Conservation (phyloP, 2,797 vertebrate genomes). For the Tokudaia tokunoshimensis region DNA sequence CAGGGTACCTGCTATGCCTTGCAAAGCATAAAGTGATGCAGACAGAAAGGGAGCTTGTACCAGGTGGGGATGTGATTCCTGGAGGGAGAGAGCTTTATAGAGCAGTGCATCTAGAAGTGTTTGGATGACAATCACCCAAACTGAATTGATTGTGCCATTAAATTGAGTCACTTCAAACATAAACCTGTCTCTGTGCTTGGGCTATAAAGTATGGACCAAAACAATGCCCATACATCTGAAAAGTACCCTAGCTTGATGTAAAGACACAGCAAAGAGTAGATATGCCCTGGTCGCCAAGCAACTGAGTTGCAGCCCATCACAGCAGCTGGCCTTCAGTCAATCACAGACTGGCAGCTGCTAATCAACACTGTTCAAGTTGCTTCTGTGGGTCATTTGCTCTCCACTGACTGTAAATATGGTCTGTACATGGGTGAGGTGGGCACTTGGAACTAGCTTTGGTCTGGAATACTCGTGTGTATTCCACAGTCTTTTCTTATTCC, state of each 20-base stretch:
- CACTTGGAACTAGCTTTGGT: not conserved
- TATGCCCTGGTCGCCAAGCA: not conserved
- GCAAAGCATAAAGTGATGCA: not conserved
- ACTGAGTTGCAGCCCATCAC: not conserved
- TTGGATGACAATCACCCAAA: not conserved
- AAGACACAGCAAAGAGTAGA: not conserved
- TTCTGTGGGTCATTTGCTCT: not conserved
- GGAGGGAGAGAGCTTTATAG: not conserved
- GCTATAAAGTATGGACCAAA: not conserved
- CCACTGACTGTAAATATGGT: not conserved
- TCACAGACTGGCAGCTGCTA: not conserved
- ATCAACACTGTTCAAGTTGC: not conserved
- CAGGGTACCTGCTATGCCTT: not conserved
- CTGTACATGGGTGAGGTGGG: too few relatives aligned
- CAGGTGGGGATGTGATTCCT: not conserved
- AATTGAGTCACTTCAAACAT: not conserved
- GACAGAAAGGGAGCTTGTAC: fast-evolving
- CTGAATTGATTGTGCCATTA: not conserved
- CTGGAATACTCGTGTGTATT: not conserved
- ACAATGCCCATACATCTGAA: not conserved
- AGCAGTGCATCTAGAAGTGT: not conserved
- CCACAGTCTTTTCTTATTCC: not conserved
- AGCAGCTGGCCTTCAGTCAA: not conserved
- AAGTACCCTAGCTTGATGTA: not conserved
- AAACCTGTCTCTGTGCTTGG: not conserved